A percentile compares a stretch with the other conserved stretches of the same genome.
These are phyloP conservation scores for Rotaria socialis DNA, from an alignment of 2,888 invertebrate genomes.

Conservation along the genomic window DNA sequence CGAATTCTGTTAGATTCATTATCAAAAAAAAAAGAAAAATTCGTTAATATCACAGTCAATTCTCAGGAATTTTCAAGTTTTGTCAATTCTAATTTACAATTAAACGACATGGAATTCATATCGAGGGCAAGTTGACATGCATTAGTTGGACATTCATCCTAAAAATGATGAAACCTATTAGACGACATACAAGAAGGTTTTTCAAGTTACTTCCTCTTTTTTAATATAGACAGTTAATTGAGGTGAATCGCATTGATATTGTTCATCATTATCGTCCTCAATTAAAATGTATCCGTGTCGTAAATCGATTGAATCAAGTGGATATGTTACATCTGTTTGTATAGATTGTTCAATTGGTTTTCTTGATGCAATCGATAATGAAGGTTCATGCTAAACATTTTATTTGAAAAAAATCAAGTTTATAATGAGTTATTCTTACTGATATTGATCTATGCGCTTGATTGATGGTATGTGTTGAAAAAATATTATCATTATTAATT, in stretches of 20 bases:
- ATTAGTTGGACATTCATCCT: not conserved
- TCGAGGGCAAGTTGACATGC: not conserved
- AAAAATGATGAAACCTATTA: too few species aligned
- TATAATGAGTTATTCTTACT: not conserved
- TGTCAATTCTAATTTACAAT: not conserved
- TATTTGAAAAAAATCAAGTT: not conserved
- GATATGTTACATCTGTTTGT: constrained; percentile 29
- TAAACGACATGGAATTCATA: not conserved
- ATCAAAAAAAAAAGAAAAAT: too few species aligned
- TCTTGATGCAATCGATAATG: not conserved
- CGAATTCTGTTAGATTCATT: too few species aligned
- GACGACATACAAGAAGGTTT: not conserved
- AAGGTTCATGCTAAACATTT: not conserved
- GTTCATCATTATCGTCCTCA: not conserved
- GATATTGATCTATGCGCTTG: not conserved
- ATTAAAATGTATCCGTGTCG: not conserved
- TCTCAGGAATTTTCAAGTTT: not conserved
- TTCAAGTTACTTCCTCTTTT: not conserved
- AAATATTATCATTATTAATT: not conserved
- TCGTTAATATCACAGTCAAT: too few species aligned
- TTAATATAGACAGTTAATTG: not conserved
- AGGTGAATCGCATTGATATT: not conserved
- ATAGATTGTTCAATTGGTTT: constrained; percentile 6
- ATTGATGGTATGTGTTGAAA: not conserved
- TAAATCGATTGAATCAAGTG: not conserved